phyloP scores from a whole-genome alignment of 2,113 vertebrate species.

The Megaceryle maxima region DNA sequence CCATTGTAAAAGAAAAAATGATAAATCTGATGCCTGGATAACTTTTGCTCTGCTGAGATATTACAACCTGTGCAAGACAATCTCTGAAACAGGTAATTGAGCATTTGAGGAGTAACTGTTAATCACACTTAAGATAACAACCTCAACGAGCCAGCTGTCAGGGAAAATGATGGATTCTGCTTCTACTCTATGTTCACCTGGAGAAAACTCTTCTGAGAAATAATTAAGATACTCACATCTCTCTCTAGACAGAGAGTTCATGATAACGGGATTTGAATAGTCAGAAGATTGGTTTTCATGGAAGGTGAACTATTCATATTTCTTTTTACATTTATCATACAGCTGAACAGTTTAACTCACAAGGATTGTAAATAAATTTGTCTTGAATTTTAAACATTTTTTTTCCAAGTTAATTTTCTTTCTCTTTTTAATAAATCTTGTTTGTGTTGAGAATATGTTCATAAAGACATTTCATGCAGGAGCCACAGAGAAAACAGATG shows the following conservation, averaged over 20 bases:
- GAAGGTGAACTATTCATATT: neutral
- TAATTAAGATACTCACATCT: neutral
- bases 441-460: neutral
- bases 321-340: neutral
- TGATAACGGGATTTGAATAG: neutral
- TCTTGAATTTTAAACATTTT: neutral
- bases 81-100: neutral
- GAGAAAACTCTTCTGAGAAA: neutral
- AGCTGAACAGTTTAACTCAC: neutral
- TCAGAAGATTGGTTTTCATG: neutral
- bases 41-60: neutral
- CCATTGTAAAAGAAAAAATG: neutral
- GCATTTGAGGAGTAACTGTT: slow-evolving; percentile 3
- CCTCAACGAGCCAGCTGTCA: neutral
- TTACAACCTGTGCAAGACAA: neutral
- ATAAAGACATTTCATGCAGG: neutral
- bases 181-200: neutral
- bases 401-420: neutral
- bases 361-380: neutral
- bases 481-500: neutral
- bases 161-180: neutral
- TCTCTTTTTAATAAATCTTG: neutral
- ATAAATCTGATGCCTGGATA: neutral
- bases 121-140: neutral
- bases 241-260: neutral